A percentile compares a stretch with the other conserved stretches of the same genome.
phyloP scores from a whole-genome alignment of 2,888 invertebrate species.

The Graphium colonna region DNA sequence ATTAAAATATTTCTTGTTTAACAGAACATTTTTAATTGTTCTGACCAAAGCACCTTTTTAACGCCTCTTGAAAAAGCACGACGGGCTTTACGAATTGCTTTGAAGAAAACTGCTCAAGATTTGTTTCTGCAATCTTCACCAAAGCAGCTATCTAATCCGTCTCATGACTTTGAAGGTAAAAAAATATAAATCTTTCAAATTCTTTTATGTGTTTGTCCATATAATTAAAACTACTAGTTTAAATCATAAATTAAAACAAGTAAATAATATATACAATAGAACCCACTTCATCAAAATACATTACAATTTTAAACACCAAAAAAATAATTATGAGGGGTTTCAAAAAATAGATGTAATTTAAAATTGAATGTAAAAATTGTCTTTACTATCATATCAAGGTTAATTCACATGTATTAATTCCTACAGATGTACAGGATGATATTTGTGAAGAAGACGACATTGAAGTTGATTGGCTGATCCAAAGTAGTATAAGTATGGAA shows the following conservation, averaged over 20 bases:
- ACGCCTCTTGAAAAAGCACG: conserved; percentile 72
- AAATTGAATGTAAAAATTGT: too few species aligned
- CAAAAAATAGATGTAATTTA: too few species aligned
- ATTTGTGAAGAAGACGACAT: conserved; percentile 58
- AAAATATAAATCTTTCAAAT: too few species aligned
- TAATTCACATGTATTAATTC: neutral
- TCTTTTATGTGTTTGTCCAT: neutral
- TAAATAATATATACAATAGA: too few species aligned
- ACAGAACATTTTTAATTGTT: conserved; percentile 43
- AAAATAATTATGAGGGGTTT: too few species aligned
- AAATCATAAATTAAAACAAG: too few species aligned
- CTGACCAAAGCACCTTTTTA: conserved; percentile 50
- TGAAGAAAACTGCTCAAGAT: conserved; percentile 66
- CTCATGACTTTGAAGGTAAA: conserved; percentile 53
- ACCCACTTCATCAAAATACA: too few species aligned
- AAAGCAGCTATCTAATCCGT: conserved; percentile 42
- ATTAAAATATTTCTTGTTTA: conserved; percentile 23
- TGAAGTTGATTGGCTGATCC: conserved; percentile 56
- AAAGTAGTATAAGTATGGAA: conserved; percentile 35
- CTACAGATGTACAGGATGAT: conserved; percentile 51
- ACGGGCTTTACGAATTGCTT: conserved; percentile 59
- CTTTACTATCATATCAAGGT: too few species aligned
- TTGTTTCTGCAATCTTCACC: conserved; percentile 51
- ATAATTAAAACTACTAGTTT: neutral
- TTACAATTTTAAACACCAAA: too few species aligned